phyloP scores from a whole-genome alignment of 2,113 vertebrate species.

The Albula glossodonta region DNA sequence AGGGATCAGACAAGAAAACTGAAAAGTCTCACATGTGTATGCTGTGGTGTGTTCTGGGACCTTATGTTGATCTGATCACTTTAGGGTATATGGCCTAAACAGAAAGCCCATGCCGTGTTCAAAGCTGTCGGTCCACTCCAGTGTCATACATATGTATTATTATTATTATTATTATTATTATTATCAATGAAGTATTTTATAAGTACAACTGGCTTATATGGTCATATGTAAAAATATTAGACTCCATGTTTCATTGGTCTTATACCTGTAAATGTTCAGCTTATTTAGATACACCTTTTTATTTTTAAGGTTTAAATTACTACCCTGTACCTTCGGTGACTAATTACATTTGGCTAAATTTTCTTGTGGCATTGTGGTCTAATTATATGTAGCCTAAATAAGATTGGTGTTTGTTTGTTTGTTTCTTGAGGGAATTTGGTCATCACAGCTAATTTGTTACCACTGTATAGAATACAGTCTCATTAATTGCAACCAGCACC shows the following conservation, averaged over 20 bases:
- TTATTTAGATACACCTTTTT: not conserved
- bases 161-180: not conserved
- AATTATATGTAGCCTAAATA: not conserved
- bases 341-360: not conserved
- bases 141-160: not conserved
- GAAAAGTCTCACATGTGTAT: no score
- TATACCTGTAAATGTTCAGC: not conserved
- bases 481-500: not conserved
- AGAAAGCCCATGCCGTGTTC: no score
- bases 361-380: not conserved
- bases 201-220: not conserved
- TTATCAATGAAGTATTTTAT: no score
- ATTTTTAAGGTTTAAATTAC: slow-evolving; percentile 11
- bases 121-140: not conserved
- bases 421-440: not conserved
- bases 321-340: not conserved
- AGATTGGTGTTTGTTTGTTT: not conserved
- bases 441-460: not conserved
- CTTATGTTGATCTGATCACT: no score
- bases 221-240: not conserved
- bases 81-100: no score
- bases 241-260: not conserved
- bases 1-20: no score
- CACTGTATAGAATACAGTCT: not conserved
- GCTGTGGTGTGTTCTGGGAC: no score